Evolutionary conservation across 2,888 invertebrate genomes (phyloP), one percentile per base, ranked within the genome.

Genomic region (Tinea semifulvella): DNA sequence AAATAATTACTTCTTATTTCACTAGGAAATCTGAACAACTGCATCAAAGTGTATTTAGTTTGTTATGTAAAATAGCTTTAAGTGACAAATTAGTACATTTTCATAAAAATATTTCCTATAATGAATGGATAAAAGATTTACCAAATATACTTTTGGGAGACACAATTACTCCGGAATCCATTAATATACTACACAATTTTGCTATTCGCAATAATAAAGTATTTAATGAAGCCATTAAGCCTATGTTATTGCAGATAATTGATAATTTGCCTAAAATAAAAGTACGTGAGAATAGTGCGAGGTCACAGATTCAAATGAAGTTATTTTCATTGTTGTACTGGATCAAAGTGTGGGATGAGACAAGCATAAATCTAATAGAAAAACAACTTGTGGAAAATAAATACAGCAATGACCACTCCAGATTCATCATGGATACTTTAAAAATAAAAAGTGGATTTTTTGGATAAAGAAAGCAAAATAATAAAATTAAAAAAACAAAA

Each of bases 181-280:
- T 88, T n/a, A 57, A 83, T 45, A 84, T 84, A 4, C 67, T 88
- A 48, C 79, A 84, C 11, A 74, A 79, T 49, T 80, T 88, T 58
- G 84, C 85, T 14, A 80, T 84, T 42, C 79, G 81, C 44, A 81
- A 76, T 49, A 85, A 84, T 55, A 48, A 46, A 11, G 60, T 65
- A 8, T 86, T 88, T 49, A 74, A 85, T 51, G 49, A 59, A 4
- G 69, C 82, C 1, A 56, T 87, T 1, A n/a, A 69, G 31, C 62
- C 71, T 1, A 70, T 77, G 38, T 54, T 83, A 7, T 48, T 59
- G 0, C 53, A 61, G 10, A 81, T 88, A 28, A 62, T 88, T 45
- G 52, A 60, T 46, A 80, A 80, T 54, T 57, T 82, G 36, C 81
- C 81, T 1, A 61, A 55, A 27, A 57, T 82, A 22, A 53, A 50